Evolutionary conservation across 1,140 invertebrate species (phyloP), one percentile per base, ranked within the genome.

Genomic region (Sinella curviseta): DNA sequence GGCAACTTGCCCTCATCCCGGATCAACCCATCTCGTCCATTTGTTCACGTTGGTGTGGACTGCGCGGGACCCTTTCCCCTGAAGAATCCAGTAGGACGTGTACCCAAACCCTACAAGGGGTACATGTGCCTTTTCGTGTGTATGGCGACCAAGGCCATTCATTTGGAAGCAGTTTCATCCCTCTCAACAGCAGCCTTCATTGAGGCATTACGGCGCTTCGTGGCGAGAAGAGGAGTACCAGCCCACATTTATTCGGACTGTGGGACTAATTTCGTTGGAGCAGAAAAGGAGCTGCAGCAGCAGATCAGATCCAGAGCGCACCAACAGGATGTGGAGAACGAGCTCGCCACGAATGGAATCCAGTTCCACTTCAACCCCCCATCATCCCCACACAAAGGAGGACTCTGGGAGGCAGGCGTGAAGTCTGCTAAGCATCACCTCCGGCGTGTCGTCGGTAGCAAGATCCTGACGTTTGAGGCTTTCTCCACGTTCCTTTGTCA

Each of bases 31-130:
- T 70, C 81, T 0, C 77, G 83, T 8, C 85, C 86, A 2, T 89
- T 89, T 78, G 77, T 80, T 39, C 73, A 85, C 20, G 81, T 80
- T 0, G 88, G 86, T 0, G 82, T 87, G 0, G 87, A 88, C 82
- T 88, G 84, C 77, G 86, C 85, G 0, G 88, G 87, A 1, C 85
- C 85, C 12, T 84, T 87, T 31, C n/a, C 73, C n/a, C 76, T 87
- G 0, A 86, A 84, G 75, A 75, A 74, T 16, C 70, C 79, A 26
- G 70, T 74, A 24, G 78, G 78, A 1, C 77, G 85, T 48, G 78
- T 78, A 17, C 54, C 48, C 0, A 80, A 77, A 20, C 55, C 75
- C 8, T 81, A 60, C 24, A 84, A 82, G 55, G 39, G 30, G 12
- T 83, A 81, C 54, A 39, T 84, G n/a, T 80, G 70, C 33, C 17